Evolutionary conservation across 2,888 invertebrate species (phyloP).

Genomic region (Pseudococcus longispinus): DNA sequence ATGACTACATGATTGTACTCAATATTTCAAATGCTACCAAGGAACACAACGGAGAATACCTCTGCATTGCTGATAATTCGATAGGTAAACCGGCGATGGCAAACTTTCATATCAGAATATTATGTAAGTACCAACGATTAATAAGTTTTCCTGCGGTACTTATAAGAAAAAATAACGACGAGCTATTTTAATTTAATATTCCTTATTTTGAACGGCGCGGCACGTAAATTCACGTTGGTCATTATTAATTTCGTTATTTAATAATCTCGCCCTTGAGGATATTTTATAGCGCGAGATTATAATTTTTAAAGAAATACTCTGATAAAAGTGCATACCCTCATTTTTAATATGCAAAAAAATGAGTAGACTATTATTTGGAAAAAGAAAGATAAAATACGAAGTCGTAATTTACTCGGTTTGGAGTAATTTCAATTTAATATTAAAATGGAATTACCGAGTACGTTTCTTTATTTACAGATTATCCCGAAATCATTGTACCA

Average conservation of each 20-base stretch:
- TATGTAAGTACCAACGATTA: conserved; percentile 33
- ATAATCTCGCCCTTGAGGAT: conserved; percentile 23
- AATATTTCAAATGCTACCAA: conserved; percentile 43
- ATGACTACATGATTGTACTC: not conserved
- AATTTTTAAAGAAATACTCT: not conserved
- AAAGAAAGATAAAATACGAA: not conserved
- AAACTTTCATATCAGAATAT: conserved; percentile 38
- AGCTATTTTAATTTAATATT: not conserved
- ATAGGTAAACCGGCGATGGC: conserved; percentile 40
- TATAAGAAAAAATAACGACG: conserved; percentile 21
- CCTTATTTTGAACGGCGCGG: not conserved
- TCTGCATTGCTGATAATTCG: conserved; percentile 49
- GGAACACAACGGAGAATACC: conserved; percentile 44
- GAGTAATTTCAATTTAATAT: not conserved
- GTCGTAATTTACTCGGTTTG: not conserved
- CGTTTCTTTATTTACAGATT: conserved; percentile 34
- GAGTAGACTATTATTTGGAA: not conserved
- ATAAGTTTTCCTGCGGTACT: not conserved
- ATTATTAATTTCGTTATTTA: conserved; percentile 31
- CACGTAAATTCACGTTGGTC: conserved; percentile 13
- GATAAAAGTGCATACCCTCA: conserved; percentile 2
- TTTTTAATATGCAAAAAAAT: conserved; percentile 9
- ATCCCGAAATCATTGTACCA: conserved; percentile 38
- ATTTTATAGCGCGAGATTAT: conserved; percentile 3
- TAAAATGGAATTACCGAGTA: too few species aligned